These are phyloP conservation scores for Homarus americanus DNA, from an alignment of 1,140 invertebrate species.

Conservation along the genomic window DNA sequence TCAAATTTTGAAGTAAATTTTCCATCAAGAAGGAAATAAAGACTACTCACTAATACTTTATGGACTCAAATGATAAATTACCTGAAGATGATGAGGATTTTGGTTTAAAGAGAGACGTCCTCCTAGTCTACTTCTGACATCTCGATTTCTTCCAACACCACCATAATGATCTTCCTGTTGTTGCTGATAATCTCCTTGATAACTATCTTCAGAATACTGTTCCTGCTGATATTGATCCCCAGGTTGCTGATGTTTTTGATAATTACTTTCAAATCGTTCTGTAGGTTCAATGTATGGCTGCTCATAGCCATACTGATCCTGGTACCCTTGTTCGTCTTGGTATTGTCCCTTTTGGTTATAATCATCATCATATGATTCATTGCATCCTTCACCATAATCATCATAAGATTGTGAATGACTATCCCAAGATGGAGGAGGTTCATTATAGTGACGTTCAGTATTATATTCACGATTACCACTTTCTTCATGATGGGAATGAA, in stretches of 20 bases:
- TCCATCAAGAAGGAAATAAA: no score
- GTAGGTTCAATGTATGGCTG: background rate
- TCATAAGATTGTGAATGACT: background rate
- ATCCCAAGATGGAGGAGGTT: conserved; percentile 46
- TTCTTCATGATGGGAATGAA: background rate
- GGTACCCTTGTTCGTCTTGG: conserved; percentile 20
- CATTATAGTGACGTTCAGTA: background rate
- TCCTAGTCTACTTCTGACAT: conserved; percentile 28
- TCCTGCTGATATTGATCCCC: conserved; percentile 24
- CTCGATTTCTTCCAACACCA: background rate
- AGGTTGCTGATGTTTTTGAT: conserved; percentile 4
- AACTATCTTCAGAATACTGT: background rate
- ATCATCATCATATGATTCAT: conserved; percentile 40
- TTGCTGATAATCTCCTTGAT: conserved; percentile 12
- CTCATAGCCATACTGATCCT: conserved; percentile 29
- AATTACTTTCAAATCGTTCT: conserved; percentile 16
- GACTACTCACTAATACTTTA: background rate
- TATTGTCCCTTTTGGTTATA: conserved; percentile 33
- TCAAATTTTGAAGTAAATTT: no score
- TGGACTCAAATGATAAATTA: background rate
- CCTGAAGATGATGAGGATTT: conserved; percentile 49
- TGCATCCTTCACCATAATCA: conserved; percentile 31
- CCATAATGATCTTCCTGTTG: conserved; percentile 15
- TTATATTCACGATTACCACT: conserved; percentile 30
- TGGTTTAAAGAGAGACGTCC: conserved; percentile 22